Conservation (phyloP, 2,113 vertebrate genomes). For the Seriola dumerili region DNA sequence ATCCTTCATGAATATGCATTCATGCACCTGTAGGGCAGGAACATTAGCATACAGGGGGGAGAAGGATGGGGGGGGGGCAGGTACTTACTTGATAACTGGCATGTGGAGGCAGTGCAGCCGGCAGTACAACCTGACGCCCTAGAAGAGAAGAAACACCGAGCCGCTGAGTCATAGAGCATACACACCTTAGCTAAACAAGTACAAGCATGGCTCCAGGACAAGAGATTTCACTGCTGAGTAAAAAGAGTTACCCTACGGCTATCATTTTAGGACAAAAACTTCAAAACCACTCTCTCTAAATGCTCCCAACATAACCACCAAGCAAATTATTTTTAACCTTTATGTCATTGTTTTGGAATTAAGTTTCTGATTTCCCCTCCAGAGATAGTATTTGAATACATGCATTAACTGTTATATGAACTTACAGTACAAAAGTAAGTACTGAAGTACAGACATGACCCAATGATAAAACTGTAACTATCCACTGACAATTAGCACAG, state of each 20-base stretch:
- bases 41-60: slow-evolving; percentile 40
- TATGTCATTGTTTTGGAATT: not conserved
- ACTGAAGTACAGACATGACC: not conserved
- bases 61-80: slow-evolving; percentile 40
- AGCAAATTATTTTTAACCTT: not conserved
- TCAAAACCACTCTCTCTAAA: slow-evolving; percentile 13
- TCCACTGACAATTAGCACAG: not conserved
- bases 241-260: slow-evolving; percentile 40
- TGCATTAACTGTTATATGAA: too few species aligned
- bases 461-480: not conserved
- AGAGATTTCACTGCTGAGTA: slow-evolving; percentile 31
- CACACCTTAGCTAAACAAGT: slow-evolving; percentile 71
- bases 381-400: not conserved
- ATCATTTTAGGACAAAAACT: slow-evolving; percentile 19
- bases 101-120: slow-evolving; percentile 95
- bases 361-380: not conserved
- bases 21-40: slow-evolving; percentile 64
- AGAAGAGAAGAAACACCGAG: slow-evolving; percentile 64
- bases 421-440: too few species aligned
- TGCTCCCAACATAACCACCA: not conserved
- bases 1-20: slow-evolving; percentile 71
- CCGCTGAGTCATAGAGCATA: slow-evolving; percentile 62
- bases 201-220: slow-evolving; percentile 48
- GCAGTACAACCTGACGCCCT: slow-evolving; percentile 98
- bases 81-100: slow-evolving; percentile 97